Conservation (phyloP, 2,888 invertebrate species). For the Trichopria drosophilae region DNA sequence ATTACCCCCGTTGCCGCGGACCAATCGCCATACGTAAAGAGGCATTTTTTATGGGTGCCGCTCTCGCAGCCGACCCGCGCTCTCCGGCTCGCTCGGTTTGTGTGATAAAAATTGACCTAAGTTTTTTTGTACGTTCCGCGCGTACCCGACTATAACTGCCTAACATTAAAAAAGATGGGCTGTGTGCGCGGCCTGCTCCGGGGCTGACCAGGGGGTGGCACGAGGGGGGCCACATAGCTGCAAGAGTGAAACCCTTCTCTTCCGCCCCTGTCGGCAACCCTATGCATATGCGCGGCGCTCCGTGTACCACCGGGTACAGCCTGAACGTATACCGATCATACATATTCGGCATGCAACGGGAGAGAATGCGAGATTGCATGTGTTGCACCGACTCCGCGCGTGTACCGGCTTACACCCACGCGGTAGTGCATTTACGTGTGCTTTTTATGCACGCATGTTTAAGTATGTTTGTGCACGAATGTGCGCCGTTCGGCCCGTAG, state of each 20-base stretch:
- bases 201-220: background rate
- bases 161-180: constrained; percentile 59
- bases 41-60: constrained; percentile 59
- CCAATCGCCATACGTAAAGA: constrained; percentile 60
- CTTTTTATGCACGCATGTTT: constrained; percentile 3
- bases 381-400: constrained; percentile 33
- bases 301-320: constrained; percentile 22
- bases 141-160: constrained; percentile 56
- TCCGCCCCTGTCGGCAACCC: constrained; percentile 27
- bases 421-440: constrained; percentile 25
- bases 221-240: constrained; percentile 15
- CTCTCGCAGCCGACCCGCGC: constrained; percentile 39
- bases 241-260: constrained; percentile 34
- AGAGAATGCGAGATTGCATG: constrained; percentile 25
- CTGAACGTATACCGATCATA: constrained; percentile 23
- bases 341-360: constrained; percentile 19
- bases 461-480: too few species aligned
- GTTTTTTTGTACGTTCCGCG: constrained; percentile 51
- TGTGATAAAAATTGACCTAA: constrained; percentile 59
- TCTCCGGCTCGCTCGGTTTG: constrained; percentile 50
- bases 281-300: background rate
- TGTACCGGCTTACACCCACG: constrained; percentile 24
- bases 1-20: constrained; percentile 57
- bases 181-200: constrained; percentile 36
- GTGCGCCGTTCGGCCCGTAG: too few species aligned